Evolutionary conservation across 2,888 invertebrate genomes (phyloP).

Genomic region (Chalcis sispes): DNA sequence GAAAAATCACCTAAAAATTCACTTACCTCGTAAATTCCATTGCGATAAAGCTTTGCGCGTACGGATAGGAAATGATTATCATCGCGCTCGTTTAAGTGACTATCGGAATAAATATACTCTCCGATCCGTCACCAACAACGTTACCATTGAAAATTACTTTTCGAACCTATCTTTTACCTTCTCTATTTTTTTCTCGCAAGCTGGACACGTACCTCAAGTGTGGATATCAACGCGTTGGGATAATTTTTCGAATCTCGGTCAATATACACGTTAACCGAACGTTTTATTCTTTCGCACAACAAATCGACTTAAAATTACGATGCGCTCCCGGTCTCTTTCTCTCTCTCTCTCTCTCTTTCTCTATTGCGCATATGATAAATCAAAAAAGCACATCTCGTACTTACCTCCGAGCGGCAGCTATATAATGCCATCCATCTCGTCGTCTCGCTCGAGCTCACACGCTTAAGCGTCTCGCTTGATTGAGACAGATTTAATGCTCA

Average conservation of each 20-base stretch:
- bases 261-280: slow-evolving; percentile 29
- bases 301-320: slow-evolving; percentile 54
- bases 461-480: slow-evolving; percentile 39
- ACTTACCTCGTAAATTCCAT: slow-evolving; percentile 19
- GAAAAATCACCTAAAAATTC: slow-evolving; percentile 11
- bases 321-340: slow-evolving; percentile 23
- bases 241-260: not conserved
- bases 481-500: slow-evolving; percentile 56
- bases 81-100: slow-evolving; percentile 19
- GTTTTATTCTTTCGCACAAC: slow-evolving; percentile 31
- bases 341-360: not conserved
- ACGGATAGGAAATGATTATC: slow-evolving; percentile 7
- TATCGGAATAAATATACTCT: slow-evolving; percentile 20
- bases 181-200: not conserved
- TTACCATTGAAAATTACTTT: slow-evolving; percentile 41
- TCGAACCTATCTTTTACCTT: not conserved
- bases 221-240: not conserved
- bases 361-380: slow-evolving; percentile 53
- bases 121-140: not conserved
- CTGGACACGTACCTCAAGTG: not conserved
- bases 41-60: too few relatives aligned
- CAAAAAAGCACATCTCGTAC: slow-evolving; percentile 15
- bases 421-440: not conserved
- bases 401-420: slow-evolving; percentile 5
- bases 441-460: not conserved